Evolutionary conservation across 1,140 invertebrate genomes (phyloP).

Genomic region (Drosophila mayri): DNA sequence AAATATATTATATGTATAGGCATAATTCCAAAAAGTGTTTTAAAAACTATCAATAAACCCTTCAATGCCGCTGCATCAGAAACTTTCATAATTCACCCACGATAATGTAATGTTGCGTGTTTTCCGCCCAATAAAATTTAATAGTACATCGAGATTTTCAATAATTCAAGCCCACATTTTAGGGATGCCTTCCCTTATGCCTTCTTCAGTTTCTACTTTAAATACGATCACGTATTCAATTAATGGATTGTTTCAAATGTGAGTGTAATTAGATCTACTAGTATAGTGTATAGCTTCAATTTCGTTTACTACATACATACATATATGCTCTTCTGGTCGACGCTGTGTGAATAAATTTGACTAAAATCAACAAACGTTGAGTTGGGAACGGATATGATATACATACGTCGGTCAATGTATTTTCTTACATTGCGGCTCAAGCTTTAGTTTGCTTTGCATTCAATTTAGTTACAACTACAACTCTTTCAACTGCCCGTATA

Average conservation of each 20-base stretch:
- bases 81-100: constrained; percentile 61
- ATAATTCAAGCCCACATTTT: constrained; percentile 70
- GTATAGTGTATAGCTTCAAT: constrained; percentile 64
- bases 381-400: constrained; percentile 79
- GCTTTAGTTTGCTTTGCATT: constrained; percentile 53
- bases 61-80: constrained; percentile 42
- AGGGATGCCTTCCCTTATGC: constrained; percentile 13
- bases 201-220: not conserved
- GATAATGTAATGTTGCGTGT: constrained; percentile 34
- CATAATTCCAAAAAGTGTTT: constrained; percentile 67
- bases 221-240: constrained; percentile 38
- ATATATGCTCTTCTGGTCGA: constrained; percentile 41
- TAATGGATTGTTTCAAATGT: constrained; percentile 62
- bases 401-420: constrained; percentile 54
- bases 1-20: constrained; percentile 47
- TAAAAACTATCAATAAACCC: constrained; percentile 68
- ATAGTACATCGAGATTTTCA: constrained; percentile 81
- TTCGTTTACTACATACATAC: constrained; percentile 40
- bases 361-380: constrained; percentile 75
- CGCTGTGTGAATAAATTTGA: constrained; percentile 69
- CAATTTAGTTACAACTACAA: constrained; percentile 66
- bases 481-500: constrained; percentile 53
- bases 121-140: constrained; percentile 70
- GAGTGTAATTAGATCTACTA: constrained; percentile 64
- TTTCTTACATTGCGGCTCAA: constrained; percentile 59